These are phyloP conservation scores for Tetropium fuscum DNA, from an alignment of 2,888 invertebrate species.

Conservation along the genomic window DNA sequence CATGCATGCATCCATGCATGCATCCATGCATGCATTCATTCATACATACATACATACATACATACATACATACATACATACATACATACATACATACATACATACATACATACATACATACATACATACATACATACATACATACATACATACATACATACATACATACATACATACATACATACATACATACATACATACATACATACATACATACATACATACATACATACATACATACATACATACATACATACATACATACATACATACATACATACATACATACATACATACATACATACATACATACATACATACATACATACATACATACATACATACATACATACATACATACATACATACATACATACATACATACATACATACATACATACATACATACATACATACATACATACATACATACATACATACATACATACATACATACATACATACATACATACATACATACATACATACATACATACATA, in stretches of 20 bases:
- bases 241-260: not conserved
- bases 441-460: not conserved
- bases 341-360: not conserved
- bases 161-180: not conserved
- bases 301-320: not conserved
- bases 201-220: not conserved
- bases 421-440: not conserved
- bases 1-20: not conserved
- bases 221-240: not conserved
- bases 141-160: slow-evolving; percentile 1
- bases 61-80: not conserved
- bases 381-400: not conserved
- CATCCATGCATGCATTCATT: not conserved
- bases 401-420: not conserved
- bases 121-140: slow-evolving; percentile 1
- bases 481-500: not conserved
- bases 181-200: not conserved
- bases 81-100: slow-evolving; percentile 1
- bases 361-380: not conserved
- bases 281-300: not conserved
- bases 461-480: not conserved
- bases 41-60: not conserved
- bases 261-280: not conserved
- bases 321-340: not conserved
- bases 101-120: slow-evolving; percentile 1